Evolutionary conservation across 2,888 invertebrate genomes (phyloP).

Genomic region (Linnaemya vulpina): DNA sequence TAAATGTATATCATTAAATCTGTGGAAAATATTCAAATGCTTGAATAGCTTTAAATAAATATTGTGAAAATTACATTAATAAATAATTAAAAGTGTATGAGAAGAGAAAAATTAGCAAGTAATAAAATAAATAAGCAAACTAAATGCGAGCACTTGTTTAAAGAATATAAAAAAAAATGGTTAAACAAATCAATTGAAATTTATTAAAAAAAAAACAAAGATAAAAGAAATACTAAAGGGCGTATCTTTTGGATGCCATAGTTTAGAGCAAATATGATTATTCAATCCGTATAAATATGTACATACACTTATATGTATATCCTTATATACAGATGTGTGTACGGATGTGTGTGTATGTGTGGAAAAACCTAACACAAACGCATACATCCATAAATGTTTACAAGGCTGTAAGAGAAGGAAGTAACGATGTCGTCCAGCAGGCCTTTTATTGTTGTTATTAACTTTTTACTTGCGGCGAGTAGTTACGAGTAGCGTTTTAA

Average conservation of each 20-base stretch:
- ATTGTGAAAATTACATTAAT: not conserved
- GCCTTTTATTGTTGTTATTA: not conserved
- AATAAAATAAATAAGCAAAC: not conserved
- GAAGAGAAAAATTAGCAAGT: not conserved
- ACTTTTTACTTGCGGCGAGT: not conserved
- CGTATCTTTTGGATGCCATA: constrained; percentile 36
- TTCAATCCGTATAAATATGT: constrained; percentile 16
- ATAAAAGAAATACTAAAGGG: constrained; percentile 30
- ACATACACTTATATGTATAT: not conserved
- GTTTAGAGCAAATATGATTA: constrained; percentile 39
- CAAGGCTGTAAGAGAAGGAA: not conserved
- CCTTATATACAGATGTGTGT: too few relatives aligned
- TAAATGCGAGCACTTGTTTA: not conserved
- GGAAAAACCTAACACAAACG: too few relatives aligned
- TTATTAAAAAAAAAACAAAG: not conserved
- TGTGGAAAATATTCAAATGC: not conserved
- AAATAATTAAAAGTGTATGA: not conserved
- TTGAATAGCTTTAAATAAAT: constrained; percentile 2
- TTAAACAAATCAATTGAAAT: not conserved
- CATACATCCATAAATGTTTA: not conserved
- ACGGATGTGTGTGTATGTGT: not conserved
- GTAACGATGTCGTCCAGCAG: not conserved
- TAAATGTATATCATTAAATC: not conserved
- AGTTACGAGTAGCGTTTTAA: too few relatives aligned
- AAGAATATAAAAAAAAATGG: not conserved